Base-by-base conservation (phyloP, 2,888 invertebrate genomes). In the Alentia gelatinosa region DNA sequence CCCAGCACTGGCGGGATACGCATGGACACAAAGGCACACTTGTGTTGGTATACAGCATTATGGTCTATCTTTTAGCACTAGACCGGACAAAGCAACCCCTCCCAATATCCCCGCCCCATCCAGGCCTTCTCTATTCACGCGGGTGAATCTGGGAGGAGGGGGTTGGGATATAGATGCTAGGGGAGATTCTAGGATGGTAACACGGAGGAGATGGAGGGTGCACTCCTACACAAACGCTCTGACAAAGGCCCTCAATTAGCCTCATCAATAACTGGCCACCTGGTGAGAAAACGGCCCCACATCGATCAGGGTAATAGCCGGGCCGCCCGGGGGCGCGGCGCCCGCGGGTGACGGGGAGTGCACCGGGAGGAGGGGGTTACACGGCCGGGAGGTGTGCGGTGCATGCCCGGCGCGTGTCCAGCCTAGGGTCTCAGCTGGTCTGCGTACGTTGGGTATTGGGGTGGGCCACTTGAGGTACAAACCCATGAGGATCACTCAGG, bases 231-330 rank as follows among this genome's bases (percentile, higher is more conserved):
- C n/a, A 3, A 56, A 12, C 9, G 56, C 56, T 47, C 56, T 1
- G 33, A 68, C 68, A 68, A 68, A 68, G 68, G 68, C 26, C 68
- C 33, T 30, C 68, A 68, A 68, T 68, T 68, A 68, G 68, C 30
- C 26, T 68, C 26, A 26, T 68, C 68, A 30, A 68, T 68, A 68
- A 68, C 68, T 68, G n/a, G 68, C 30, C 56, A 56, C 56, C 56
- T 3, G 19, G 56, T 0, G 68, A 26, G 68, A 30, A 68, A 68
- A 68, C 30, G 23, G 68, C n/a, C 68, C 26, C 12, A 30, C n/a
- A 68, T 68, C 68, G 68, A 68, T 68, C 30, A 68, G 68, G 30
- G 68, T 56, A n/a, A 68, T 68, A 68, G 30, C 68, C 68, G 30
- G 68, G 30, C 33, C n/a, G 23, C 12, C 12, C 30, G 68, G 26